These are phyloP conservation scores for Agrotis segetum DNA, from an alignment of 2,888 invertebrate genomes.

Conservation along the genomic window DNA sequence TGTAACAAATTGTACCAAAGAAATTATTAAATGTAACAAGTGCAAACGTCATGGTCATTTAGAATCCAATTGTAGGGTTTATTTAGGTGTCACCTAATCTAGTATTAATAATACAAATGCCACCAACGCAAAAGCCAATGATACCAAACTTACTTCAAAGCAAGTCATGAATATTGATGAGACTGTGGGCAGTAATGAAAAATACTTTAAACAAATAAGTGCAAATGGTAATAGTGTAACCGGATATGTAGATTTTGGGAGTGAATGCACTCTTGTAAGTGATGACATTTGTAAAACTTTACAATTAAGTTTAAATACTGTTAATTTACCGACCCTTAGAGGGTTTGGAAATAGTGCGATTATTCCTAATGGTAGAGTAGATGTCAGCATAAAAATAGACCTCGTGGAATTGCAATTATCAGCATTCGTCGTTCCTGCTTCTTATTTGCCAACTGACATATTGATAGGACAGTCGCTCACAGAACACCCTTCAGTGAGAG, in stretches of 20 bases:
- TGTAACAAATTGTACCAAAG: neutral
- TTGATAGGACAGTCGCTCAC: neutral
- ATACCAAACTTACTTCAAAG: neutral
- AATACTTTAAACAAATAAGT: neutral
- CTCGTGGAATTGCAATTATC: neutral
- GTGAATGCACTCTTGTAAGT: slow-evolving; percentile 1
- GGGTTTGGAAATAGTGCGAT: neutral
- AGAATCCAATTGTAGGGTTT: slow-evolving; percentile 1
- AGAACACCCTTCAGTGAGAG: neutral
- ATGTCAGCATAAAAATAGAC: no score
- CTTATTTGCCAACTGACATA: neutral
- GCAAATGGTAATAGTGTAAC: neutral
- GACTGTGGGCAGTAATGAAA: neutral
- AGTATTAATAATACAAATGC: neutral
- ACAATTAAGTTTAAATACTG: neutral
- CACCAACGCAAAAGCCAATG: neutral
- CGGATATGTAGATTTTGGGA: neutral
- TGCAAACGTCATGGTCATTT: slow-evolving; percentile 4
- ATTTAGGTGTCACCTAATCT: neutral
- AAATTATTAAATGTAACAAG: neutral
- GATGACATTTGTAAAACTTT: neutral
- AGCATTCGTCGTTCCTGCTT: neutral
- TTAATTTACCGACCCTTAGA: neutral
- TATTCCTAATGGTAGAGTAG: neutral
- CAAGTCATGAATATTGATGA: neutral